Conservation (phyloP, 2,888 invertebrate genomes). For the Orgyia antiqua region DNA sequence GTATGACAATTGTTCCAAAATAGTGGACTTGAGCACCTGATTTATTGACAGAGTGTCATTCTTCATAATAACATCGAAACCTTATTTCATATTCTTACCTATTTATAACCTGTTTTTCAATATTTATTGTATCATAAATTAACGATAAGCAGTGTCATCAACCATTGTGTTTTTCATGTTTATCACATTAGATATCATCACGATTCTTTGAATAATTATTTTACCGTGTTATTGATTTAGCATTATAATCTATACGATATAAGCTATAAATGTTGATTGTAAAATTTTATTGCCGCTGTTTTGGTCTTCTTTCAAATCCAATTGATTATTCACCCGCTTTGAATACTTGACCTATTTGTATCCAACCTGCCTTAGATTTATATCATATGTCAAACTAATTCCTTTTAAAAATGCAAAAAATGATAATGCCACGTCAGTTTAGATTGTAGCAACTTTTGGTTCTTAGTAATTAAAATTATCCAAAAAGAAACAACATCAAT, state of each 20-base stretch:
- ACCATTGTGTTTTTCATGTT: conserved; percentile 25
- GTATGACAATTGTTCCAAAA: too few species aligned
- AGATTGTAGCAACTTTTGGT: conserved; percentile 9
- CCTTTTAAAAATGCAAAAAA: conserved; percentile 13
- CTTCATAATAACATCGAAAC: neutral
- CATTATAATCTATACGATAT: conserved; percentile 24
- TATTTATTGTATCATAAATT: conserved; percentile 37
- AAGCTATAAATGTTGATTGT: conserved; percentile 23
- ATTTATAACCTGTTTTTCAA: conserved; percentile 10
- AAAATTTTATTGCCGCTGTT: conserved; percentile 28
- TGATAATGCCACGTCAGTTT: conserved; percentile 12
- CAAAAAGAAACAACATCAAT: conserved; percentile 11
- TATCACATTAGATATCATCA: conserved; percentile 25
- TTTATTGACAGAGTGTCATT: too few species aligned
- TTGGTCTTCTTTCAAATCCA: conserved; percentile 20
- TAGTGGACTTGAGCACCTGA: too few species aligned
- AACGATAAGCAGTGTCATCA: conserved; percentile 27
- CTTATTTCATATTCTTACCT: neutral
- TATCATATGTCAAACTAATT: conserved; percentile 12
- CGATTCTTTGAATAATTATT: conserved; percentile 25
- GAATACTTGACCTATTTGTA: conserved; percentile 24
- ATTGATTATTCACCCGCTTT: conserved; percentile 23
- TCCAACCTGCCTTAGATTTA: conserved; percentile 19
- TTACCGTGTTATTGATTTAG: conserved; percentile 28
- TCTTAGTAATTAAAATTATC: conserved; percentile 12